These are phyloP conservation scores for Pelecanoides urinatrix DNA, from an alignment of 2,113 vertebrate species.

Conservation along the genomic window DNA sequence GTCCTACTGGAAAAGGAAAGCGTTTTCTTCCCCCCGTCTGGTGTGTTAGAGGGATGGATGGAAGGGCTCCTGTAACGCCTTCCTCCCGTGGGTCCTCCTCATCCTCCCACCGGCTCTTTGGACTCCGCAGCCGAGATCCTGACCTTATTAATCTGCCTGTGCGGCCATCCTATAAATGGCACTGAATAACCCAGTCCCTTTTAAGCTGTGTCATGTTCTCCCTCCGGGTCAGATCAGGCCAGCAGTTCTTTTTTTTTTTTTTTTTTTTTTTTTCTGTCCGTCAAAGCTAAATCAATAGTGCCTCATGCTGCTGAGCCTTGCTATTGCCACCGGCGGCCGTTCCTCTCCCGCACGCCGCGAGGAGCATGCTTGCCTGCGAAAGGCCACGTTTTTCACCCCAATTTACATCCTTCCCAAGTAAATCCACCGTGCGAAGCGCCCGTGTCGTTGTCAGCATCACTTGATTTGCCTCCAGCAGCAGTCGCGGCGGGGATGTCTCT, in stretches of 20 bases:
- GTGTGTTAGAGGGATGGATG: neutral
- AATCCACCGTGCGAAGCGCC: fast-evolving
- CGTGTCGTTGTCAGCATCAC: fast-evolving
- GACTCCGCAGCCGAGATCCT: fast-evolving
- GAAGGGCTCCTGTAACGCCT: neutral
- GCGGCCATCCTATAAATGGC: neutral
- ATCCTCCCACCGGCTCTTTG: neutral
- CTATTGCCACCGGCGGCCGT: neutral
- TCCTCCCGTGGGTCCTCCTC: neutral
- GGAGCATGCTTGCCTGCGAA: neutral
- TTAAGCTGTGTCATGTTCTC: neutral
- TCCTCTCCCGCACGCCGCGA: neutral
- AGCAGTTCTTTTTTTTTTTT: neutral
- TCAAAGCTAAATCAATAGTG: conserved; percentile 48
- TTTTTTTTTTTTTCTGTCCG: neutral
- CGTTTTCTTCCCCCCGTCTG: neutral
- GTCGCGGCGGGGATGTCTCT: fast-evolving
- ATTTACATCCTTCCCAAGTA: neutral
- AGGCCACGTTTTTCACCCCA: fast-evolving
- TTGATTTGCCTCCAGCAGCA: neutral
- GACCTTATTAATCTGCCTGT: neutral
- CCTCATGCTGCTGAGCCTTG: conserved; percentile 34
- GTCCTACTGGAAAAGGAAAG: neutral
- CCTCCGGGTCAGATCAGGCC: conserved; percentile 4
- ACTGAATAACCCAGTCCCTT: neutral